These are phyloP conservation scores for Cisticola juncidis DNA, from an alignment of 2,113 vertebrate species.

Conservation along the genomic window DNA sequence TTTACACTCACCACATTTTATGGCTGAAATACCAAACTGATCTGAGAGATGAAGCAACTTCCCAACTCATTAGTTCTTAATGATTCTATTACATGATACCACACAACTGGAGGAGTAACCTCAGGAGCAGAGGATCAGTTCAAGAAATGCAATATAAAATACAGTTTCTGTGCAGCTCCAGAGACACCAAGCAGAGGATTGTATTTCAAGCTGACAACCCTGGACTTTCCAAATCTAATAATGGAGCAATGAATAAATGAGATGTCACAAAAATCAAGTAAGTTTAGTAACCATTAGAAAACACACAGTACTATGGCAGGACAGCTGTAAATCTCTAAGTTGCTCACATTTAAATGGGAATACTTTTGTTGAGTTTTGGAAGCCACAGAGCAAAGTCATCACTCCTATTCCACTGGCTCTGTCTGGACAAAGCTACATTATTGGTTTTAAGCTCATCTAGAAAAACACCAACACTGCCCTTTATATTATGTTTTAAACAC, in stretches of 20 bases:
- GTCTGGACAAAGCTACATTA: background rate
- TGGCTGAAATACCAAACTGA: background rate
- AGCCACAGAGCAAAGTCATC: background rate
- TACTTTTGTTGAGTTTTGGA: background rate
- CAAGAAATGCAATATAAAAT: background rate
- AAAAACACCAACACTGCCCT: background rate
- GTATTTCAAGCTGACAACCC: background rate
- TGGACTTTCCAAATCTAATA: background rate
- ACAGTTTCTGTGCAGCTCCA: background rate
- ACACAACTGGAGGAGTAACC: background rate
- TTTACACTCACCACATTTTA: background rate
- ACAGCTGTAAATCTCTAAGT: background rate
- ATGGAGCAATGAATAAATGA: background rate
- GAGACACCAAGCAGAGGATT: background rate
- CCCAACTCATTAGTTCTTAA: background rate
- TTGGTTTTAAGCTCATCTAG: background rate
- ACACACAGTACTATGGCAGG: background rate
- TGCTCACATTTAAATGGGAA: background rate
- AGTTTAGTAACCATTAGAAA: background rate
- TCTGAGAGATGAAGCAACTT: background rate
- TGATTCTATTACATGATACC: background rate
- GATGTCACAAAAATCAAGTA: background rate
- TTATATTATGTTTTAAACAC: background rate
- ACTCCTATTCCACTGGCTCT: background rate
- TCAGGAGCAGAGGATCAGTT: background rate